These are phyloP conservation scores for Lordiphosa collinella DNA, from an alignment of 1,140 invertebrate species.

Conservation along the genomic window DNA sequence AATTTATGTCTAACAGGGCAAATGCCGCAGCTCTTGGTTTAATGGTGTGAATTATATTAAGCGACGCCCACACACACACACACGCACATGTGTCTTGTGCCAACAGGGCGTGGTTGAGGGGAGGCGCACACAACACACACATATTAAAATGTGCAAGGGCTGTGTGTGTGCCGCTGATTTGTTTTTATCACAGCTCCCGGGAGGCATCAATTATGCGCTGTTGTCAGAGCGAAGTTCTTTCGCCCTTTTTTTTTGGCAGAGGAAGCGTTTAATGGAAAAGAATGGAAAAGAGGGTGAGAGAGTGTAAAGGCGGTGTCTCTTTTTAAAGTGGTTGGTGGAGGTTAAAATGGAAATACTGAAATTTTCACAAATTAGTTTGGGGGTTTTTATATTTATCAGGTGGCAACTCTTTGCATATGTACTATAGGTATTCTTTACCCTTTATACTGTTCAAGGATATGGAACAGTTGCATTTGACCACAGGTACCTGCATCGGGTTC, in stretches of 20 bases:
- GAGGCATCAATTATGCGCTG: constrained; percentile 71
- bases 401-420: not conserved
- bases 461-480: too few species aligned
- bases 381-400: not conserved
- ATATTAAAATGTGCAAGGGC: constrained; percentile 3
- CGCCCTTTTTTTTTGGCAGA: not conserved
- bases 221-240: constrained; percentile 36
- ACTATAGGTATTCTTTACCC: too few species aligned
- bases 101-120: constrained; percentile 16
- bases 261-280: too few species aligned
- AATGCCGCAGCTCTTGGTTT: constrained; percentile 71
- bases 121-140: constrained; percentile 13
- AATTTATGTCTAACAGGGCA: constrained; percentile 67
- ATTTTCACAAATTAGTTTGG: too few species aligned
- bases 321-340: too few species aligned
- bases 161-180: constrained; percentile 62
- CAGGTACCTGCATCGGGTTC: too few species aligned
- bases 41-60: constrained; percentile 77
- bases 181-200: constrained; percentile 75
- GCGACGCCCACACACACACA: constrained; percentile 37
- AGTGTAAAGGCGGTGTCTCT: too few species aligned
- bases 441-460: too few species aligned
- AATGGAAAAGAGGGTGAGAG: too few species aligned
- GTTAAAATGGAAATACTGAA: too few species aligned
- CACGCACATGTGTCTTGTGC: not conserved